Percentiles rank a stretch among this genome's conserved stretches.
phyloP scores from a whole-genome alignment of 2,888 invertebrate genomes.

The Monopis laevigella region DNA sequence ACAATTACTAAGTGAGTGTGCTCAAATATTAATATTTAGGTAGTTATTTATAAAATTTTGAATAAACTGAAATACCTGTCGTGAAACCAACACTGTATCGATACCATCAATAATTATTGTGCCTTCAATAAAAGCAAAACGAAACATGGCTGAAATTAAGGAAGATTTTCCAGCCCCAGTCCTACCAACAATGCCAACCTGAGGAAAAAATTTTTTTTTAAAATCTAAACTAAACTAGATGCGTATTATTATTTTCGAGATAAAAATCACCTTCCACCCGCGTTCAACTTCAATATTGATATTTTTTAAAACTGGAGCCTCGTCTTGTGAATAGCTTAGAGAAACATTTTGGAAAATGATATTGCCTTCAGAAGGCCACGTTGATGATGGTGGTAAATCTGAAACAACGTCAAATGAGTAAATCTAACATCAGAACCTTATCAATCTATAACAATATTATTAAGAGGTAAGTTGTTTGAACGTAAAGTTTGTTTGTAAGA shows the following conservation, averaged over 20 bases:
- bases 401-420: too few relatives aligned
- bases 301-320: conserved; percentile 69
- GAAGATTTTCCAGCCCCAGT: conserved; percentile 82
- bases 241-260: not conserved
- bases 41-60: too few relatives aligned
- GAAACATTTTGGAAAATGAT: conserved; percentile 68
- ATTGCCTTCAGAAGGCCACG: conserved; percentile 72
- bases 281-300: conserved; percentile 44
- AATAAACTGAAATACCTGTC: conserved; percentile 51
- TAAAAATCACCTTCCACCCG: conserved; percentile 47
- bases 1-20: too few relatives aligned
- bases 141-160: conserved; percentile 74
- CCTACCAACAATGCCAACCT: conserved; percentile 77
- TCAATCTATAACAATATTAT: too few relatives aligned
- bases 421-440: too few relatives aligned
- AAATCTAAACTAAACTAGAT: too few relatives aligned
- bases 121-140: conserved; percentile 72
- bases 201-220: conserved; percentile 13
- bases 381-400: conserved; percentile 59
- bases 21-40: not conserved
- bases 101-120: conserved; percentile 71
- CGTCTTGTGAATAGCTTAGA: conserved; percentile 70
- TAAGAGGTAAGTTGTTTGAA: too few relatives aligned
- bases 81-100: conserved; percentile 63
- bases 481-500: too few relatives aligned